A percentile compares a stretch with the other conserved stretches of the same genome.
phyloP scores from a whole-genome alignment of 2,888 invertebrate species.

The Parnassius mnemosyne region DNA sequence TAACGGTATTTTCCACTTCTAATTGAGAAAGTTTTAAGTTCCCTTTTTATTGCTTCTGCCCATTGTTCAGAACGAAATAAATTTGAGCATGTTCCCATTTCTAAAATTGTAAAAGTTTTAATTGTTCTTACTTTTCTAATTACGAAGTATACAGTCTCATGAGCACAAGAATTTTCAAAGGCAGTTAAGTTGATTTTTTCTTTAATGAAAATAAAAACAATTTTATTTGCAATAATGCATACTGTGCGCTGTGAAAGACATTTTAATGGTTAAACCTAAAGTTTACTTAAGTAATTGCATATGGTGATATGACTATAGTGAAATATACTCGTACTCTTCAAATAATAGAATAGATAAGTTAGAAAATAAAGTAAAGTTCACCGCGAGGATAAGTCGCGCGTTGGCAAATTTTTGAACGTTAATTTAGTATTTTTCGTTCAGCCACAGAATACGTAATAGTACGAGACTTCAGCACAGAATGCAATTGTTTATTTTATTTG shows the following conservation, averaged over 20 bases:
- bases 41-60: conserved; percentile 71
- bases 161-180: conserved; percentile 20
- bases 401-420: too few species aligned
- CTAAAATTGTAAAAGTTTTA: conserved; percentile 79
- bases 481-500: too few species aligned
- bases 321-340: too few species aligned
- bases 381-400: too few species aligned
- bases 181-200: conserved; percentile 4
- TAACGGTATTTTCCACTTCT: conserved; percentile 54
- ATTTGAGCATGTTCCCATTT: conserved; percentile 66
- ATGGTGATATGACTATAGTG: too few species aligned
- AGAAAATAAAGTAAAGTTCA: too few species aligned
- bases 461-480: too few species aligned
- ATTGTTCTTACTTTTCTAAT: conserved; percentile 78
- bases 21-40: conserved; percentile 73
- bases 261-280: too few species aligned
- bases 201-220: conserved; percentile 6
- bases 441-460: too few species aligned
- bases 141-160: conserved; percentile 71
- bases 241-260: neutral
- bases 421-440: too few species aligned
- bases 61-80: conserved; percentile 70
- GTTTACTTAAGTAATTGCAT: too few species aligned
- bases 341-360: too few species aligned
- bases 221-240: neutral